Evolutionary conservation across 2,888 invertebrate genomes (phyloP).

Genomic region (Lamellibrachia columna): DNA sequence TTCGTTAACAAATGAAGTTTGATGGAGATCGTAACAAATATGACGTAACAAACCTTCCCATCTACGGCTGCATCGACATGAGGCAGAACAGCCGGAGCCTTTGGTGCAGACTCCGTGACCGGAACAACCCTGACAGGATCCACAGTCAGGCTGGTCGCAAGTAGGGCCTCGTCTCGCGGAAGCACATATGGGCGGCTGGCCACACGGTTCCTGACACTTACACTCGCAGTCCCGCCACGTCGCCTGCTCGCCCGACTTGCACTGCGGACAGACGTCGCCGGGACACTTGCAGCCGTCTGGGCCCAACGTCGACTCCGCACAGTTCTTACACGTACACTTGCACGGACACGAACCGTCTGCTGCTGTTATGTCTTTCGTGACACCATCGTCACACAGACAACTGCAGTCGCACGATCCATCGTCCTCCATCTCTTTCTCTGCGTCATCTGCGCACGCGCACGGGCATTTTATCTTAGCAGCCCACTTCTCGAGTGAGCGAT

Average conservation of each 20-base stretch:
- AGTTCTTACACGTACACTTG: constrained; percentile 30
- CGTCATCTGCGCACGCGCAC: no score
- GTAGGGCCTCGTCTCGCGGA: constrained; percentile 7
- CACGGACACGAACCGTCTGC: no score
- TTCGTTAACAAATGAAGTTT: background rate
- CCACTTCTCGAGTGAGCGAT: no score
- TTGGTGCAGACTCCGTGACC: background rate
- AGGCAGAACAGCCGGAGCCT: background rate
- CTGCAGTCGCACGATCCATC: constrained; percentile 24
- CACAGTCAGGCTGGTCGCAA: constrained; percentile 25
- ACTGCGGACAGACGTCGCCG: no score
- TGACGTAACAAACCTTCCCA: background rate
- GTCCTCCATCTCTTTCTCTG: no score
- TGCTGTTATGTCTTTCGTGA: constrained; percentile 17
- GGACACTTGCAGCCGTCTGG: no score
- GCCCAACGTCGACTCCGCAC: no score
- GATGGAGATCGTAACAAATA: background rate
- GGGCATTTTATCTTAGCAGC: no score
- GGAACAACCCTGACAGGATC: constrained; percentile 25
- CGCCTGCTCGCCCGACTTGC: no score
- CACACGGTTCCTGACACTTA: constrained; percentile 24
- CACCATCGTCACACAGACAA: constrained; percentile 24
- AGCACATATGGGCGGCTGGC: constrained; percentile 24
- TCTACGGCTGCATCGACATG: background rate
- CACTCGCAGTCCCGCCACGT: no score